phyloP scores from a whole-genome alignment of 2,797 vertebrate species.

The Scarus forsteni region DNA sequence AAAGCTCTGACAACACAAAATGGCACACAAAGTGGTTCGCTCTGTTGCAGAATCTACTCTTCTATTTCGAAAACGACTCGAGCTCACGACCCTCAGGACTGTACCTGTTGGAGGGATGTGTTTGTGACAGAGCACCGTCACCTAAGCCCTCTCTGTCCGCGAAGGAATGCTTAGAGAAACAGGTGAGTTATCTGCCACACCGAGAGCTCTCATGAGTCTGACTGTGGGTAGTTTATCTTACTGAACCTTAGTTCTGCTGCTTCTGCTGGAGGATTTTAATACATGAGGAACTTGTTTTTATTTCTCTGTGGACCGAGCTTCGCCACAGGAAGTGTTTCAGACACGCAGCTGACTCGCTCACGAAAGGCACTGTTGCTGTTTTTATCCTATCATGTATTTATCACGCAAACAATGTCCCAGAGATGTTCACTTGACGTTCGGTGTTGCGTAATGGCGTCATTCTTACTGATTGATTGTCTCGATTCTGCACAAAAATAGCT shows the following conservation, averaged over 20 bases:
- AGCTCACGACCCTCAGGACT: constrained; percentile 95
- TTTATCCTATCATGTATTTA: constrained; percentile 31
- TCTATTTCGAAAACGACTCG: constrained; percentile 98
- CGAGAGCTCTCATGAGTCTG: constrained; percentile 19
- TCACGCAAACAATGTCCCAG: constrained; percentile 52
- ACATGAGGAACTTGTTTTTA: constrained; percentile 20
- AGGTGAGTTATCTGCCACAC: constrained; percentile 81
- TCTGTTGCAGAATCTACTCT: constrained; percentile 96
- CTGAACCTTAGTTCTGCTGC: not conserved
- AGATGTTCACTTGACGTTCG: constrained; percentile 67
- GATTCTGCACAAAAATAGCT: constrained; percentile 57
- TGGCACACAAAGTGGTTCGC: constrained; percentile 98
- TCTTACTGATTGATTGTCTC: constrained; percentile 56
- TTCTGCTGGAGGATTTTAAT: not conserved
- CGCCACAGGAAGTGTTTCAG: not conserved
- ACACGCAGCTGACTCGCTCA: not conserved
- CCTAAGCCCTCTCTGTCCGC: constrained; percentile 91
- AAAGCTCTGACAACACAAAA: constrained; percentile 96
- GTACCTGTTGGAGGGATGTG: constrained; percentile 96
- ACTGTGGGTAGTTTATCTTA: constrained; percentile 13
- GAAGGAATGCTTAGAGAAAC: constrained; percentile 94
- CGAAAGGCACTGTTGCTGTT: constrained; percentile 2
- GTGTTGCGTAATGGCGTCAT: constrained; percentile 72
- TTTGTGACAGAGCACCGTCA: constrained; percentile 92
- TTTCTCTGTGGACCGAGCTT: not conserved